These are phyloP conservation scores for Dynastes tityus DNA, from an alignment of 2,888 invertebrate species.

Conservation along the genomic window DNA sequence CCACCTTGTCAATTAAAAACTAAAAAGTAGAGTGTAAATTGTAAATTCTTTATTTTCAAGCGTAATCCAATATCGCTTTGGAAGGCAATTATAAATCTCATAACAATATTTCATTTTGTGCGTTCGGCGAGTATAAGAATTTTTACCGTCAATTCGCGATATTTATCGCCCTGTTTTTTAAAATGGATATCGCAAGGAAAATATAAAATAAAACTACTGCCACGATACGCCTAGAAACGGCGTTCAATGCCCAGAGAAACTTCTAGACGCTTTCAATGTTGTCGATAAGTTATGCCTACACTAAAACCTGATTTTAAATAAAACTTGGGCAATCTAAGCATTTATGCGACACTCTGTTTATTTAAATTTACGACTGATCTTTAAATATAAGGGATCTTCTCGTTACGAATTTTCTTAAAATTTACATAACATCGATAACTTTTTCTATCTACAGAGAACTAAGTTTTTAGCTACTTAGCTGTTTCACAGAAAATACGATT, in stretches of 20 bases:
- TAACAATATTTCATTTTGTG: conserved; percentile 47
- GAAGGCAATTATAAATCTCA: conserved; percentile 48
- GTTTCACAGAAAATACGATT: no score
- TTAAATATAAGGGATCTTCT: no score
- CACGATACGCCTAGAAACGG: background rate
- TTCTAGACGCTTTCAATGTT: background rate
- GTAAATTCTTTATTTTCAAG: conserved; percentile 41
- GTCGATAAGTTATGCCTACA: no score
- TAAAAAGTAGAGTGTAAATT: conserved; percentile 29
- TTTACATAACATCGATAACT: no score
- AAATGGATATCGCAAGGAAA: conserved; percentile 22
- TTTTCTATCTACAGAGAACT: no score
- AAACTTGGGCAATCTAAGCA: no score
- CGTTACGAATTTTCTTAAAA: no score
- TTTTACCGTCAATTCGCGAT: conserved; percentile 45
- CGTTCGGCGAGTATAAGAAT: conserved; percentile 40
- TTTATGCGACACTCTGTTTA: no score
- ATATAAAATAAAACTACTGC: conserved; percentile 23
- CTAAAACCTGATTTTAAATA: no score
- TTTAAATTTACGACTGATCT: no score
- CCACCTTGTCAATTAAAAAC: conserved; percentile 26
- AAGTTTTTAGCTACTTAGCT: no score
- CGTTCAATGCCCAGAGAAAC: background rate
- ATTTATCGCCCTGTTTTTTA: conserved; percentile 36
- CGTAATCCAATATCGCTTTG: conserved; percentile 36